Evolutionary conservation across 2,888 invertebrate species (phyloP), one percentile per base, ranked within the genome.

Genomic region (Clivina fossor): DNA sequence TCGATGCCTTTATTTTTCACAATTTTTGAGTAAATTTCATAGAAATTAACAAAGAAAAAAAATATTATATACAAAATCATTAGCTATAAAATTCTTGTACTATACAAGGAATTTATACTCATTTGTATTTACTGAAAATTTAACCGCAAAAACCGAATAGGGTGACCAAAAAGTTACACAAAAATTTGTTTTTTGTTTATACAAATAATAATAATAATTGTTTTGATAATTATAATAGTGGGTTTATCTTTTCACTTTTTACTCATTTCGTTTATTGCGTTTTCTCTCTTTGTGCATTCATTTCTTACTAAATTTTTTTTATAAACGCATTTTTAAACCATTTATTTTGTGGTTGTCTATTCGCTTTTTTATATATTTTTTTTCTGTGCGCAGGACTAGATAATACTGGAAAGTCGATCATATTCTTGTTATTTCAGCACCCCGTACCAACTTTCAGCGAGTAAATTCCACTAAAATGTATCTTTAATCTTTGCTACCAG

Each of bases 321-420:
- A 3, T 9, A 46, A 28, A 46, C n/a, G 11, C 30, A 38, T 49
- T 15, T 33, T 35, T 35, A 35, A 11, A 35, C 35, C 33, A 48
- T 35, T 32, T 32, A 20, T 35, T 24, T 44, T 32, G 32, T 44
- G 32, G 30, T 28, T 44, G 44, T 44, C 28, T 28, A 28, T 44
- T 46, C 46, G 32, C 35, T 26, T 26, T 24, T 35, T 35, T 37
- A 53, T 61, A 61, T 61, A 58, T 63, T 63, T 67, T 67, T 68
- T 62, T 63, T 67, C 68, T 68, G 64, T 63, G 66, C 68, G 68
- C 79, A 80, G 79, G 81, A 82, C 81, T 81, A 82, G 82, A 81
- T 81, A 82, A 82, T 82, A 82, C 82, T 82, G 81, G 81, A 78
- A 77, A 78, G 78, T 71, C 69, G 67, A 56, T 43, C 49, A 44